Percentiles rank a stretch among this genome's conserved stretches.
These are phyloP conservation scores for Procambarus virginalis DNA, from an alignment of 1,140 invertebrate species.

Conservation along the genomic window DNA sequence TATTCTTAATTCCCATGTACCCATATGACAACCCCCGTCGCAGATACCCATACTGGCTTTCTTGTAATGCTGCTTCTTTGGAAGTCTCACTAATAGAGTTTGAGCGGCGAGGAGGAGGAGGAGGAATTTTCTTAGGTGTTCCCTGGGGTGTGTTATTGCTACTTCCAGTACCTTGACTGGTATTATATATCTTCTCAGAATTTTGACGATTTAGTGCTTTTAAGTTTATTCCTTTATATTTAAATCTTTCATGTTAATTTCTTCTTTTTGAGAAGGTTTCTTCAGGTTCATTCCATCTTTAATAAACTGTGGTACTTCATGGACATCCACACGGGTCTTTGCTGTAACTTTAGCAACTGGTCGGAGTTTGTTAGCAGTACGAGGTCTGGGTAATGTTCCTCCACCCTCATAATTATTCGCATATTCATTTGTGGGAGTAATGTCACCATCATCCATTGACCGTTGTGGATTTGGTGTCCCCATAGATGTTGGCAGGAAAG, in stretches of 20 bases:
- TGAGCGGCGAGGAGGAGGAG: constrained; percentile 87
- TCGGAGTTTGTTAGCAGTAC: constrained; percentile 83
- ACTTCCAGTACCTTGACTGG: constrained; percentile 44
- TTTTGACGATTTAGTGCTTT: constrained; percentile 58
- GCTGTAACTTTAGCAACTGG: constrained; percentile 90
- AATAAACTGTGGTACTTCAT: constrained; percentile 60
- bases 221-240: constrained; percentile 32
- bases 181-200: constrained; percentile 47
- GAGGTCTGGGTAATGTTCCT: constrained; percentile 88
- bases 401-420: constrained; percentile 77
- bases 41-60: constrained; percentile 61
- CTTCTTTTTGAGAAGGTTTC: constrained; percentile 43
- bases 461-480: constrained; percentile 75
- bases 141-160: constrained; percentile 70
- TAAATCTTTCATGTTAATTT: constrained; percentile 39
- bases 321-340: constrained; percentile 74
- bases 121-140: constrained; percentile 84
- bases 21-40: constrained; percentile 62
- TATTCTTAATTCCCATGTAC: constrained; percentile 69
- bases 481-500: constrained; percentile 75
- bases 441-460: constrained; percentile 91
- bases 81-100: constrained; percentile 76
- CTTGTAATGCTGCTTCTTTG: constrained; percentile 74
- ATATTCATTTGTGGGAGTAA: constrained; percentile 88
- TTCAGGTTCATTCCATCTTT: constrained; percentile 57